These are phyloP conservation scores for Drosophila simulans DNA, from an alignment of 1,140 invertebrate species.

Conservation along the genomic window DNA sequence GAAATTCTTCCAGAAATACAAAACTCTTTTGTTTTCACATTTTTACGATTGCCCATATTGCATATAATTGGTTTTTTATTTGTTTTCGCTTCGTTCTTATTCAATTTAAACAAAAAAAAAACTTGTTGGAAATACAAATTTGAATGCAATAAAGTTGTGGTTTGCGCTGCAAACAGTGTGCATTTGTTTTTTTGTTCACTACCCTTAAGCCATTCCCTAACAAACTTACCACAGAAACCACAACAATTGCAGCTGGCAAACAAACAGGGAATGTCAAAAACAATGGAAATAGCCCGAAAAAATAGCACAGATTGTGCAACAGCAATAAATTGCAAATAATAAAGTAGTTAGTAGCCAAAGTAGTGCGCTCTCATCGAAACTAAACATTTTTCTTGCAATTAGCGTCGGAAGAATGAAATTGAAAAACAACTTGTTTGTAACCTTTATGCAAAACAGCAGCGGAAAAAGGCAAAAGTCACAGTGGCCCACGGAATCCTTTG, in stretches of 20 bases:
- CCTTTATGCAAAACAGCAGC: constrained; percentile 45
- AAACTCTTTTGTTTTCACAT: neutral
- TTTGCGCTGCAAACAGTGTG: constrained; percentile 10
- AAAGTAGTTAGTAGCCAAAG: constrained; percentile 44
- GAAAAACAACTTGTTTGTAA: constrained; percentile 48
- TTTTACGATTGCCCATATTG: neutral
- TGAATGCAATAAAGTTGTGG: constrained; percentile 3
- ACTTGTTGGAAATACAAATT: constrained; percentile 7
- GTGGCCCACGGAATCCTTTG: constrained; percentile 52
- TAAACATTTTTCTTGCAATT: constrained; percentile 32
- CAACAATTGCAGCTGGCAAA: constrained; percentile 44
- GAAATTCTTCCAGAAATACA: neutral
- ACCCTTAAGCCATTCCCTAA: constrained; percentile 9
- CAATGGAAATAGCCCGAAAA: constrained; percentile 7
- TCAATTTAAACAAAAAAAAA: neutral
- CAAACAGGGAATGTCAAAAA: constrained; percentile 31
- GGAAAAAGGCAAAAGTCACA: constrained; percentile 28
- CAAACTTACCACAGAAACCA: constrained; percentile 57
- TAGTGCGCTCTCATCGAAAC: constrained; percentile 37
- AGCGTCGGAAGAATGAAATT: constrained; percentile 41
- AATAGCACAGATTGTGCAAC: constrained; percentile 36
- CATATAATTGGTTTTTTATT: neutral
- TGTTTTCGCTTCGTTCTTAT: neutral
- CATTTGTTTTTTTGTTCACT: constrained; percentile 5
- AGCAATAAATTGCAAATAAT: constrained; percentile 67